A percentile compares a stretch with the other conserved stretches of the same genome.
Conservation (phyloP, 2,797 vertebrate genomes). For the Sebastes kiyomatsui region DNA sequence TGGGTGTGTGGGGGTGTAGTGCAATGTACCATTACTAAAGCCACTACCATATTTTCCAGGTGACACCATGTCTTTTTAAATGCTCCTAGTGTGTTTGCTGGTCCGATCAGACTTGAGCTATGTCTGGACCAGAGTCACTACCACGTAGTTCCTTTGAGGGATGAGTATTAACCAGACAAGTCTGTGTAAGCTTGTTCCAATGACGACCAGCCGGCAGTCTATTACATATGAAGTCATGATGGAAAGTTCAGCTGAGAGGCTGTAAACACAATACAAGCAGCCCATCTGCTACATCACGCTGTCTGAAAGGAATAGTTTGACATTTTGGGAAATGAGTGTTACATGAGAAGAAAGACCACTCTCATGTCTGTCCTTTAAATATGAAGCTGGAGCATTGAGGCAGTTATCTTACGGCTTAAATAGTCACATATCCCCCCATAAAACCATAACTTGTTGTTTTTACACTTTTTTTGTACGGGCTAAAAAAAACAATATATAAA, state of each 20-base stretch:
- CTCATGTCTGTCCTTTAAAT: not conserved
- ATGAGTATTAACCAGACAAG: constrained; percentile 32
- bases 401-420: not conserved
- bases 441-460: not conserved
- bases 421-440: not conserved
- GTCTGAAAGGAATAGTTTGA: not conserved
- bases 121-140: constrained; percentile 49
- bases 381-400: not conserved
- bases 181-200: constrained; percentile 41
- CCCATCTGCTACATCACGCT: not conserved
- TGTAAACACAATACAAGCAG: constrained; percentile 20
- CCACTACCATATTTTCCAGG: constrained; percentile 63
- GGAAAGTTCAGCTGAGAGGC: constrained; percentile 18
- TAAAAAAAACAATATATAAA: not conserved
- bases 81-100: constrained; percentile 14
- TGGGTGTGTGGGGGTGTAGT: not conserved
- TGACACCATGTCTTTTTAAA: constrained; percentile 52
- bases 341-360: not conserved
- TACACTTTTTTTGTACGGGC: not conserved
- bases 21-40: constrained; percentile 3
- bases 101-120: constrained; percentile 23
- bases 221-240: constrained; percentile 47
- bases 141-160: constrained; percentile 36
- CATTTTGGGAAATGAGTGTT: not conserved
- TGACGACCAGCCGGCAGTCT: constrained; percentile 16